A percentile compares a stretch with the other conserved stretches of the same genome.
Conservation (phyloP, 2,888 invertebrate species). For the Dyspetes luteomarginatus region DNA sequence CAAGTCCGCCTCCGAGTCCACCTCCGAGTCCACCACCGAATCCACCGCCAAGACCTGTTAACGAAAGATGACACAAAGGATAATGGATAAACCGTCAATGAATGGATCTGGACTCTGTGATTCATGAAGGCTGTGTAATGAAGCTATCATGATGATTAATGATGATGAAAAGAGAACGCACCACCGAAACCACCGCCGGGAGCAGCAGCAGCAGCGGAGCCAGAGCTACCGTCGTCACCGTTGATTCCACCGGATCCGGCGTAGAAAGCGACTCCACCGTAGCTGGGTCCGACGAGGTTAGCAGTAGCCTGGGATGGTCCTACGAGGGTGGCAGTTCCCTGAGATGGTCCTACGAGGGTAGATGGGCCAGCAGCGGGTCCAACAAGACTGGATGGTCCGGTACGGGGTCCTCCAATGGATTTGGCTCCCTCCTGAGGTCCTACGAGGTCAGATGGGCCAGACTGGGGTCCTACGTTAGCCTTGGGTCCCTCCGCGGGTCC, state of each 20-base stretch:
- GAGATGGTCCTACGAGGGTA: constrained; percentile 81
- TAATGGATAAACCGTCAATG: too few relatives aligned
- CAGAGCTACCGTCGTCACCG: constrained; percentile 83
- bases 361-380: constrained; percentile 82
- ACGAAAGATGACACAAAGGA: too few relatives aligned
- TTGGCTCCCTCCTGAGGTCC: constrained; percentile 83
- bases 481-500: constrained; percentile 83
- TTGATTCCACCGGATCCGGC: constrained; percentile 82
- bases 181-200: constrained; percentile 75
- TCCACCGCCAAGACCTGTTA: constrained; percentile 19
- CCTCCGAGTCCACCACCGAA: constrained; percentile 50
- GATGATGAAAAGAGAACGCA: constrained; percentile 7
- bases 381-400: constrained; percentile 81
- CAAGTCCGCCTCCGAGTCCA: constrained; percentile 38
- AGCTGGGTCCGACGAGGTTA: constrained; percentile 82
- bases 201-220: constrained; percentile 81
- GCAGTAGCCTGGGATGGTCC: constrained; percentile 82
- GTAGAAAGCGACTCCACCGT: constrained; percentile 81
- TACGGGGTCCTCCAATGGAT: constrained; percentile 82
- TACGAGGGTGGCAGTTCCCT: constrained; percentile 82
- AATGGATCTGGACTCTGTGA: too few relatives aligned
- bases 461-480: constrained; percentile 83
- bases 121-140: too few relatives aligned
- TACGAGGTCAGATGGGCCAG: constrained; percentile 81
- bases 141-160: too few relatives aligned